Conservation (phyloP, 2,113 vertebrate genomes). For the Oreamnos americanus region DNA sequence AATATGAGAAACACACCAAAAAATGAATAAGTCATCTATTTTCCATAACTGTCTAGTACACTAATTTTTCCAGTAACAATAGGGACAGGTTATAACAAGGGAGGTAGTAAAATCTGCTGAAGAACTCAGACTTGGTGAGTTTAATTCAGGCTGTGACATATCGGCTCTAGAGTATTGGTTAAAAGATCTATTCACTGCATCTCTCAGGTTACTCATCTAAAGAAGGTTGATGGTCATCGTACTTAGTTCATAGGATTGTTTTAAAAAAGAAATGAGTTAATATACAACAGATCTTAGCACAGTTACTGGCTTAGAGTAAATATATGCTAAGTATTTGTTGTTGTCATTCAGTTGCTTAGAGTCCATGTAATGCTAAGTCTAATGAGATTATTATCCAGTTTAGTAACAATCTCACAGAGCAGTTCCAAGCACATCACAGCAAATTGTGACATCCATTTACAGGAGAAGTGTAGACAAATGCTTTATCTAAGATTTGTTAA, state of each 20-base stretch:
- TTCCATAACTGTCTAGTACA: neutral
- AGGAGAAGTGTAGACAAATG: neutral
- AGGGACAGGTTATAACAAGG: neutral
- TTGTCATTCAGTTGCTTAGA: neutral
- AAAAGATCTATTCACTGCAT: neutral
- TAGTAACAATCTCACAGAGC: neutral
- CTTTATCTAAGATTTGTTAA: neutral
- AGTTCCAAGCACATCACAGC: neutral
- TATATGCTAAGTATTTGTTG: neutral
- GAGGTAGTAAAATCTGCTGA: neutral
- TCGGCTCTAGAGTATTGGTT: neutral
- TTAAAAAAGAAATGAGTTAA: conserved; percentile 3
- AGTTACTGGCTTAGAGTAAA: neutral
- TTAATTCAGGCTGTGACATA: neutral
- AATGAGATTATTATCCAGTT: neutral
- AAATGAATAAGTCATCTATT: conserved; percentile 48
- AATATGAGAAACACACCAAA: neutral
- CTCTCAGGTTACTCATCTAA: neutral
- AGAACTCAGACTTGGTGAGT: neutral
- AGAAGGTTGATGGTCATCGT: neutral
- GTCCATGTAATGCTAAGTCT: neutral
- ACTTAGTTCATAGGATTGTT: neutral
- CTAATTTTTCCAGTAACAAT: neutral
- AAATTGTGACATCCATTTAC: neutral
- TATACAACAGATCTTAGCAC: neutral